These are phyloP conservation scores for Gandaritis pyraliata DNA, from an alignment of 2,888 invertebrate species.

Conservation along the genomic window DNA sequence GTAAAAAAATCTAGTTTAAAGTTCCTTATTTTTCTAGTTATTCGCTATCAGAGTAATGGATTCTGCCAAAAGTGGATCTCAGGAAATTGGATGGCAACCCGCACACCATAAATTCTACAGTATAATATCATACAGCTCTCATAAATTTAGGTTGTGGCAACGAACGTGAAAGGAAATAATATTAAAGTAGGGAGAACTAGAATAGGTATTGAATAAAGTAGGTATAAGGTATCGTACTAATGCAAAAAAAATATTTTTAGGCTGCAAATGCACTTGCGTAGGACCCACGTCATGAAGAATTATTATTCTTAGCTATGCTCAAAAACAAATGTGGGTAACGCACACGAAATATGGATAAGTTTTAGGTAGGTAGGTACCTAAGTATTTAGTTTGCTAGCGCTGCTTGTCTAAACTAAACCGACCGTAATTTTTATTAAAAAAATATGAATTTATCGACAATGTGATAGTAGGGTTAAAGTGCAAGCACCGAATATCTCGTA, in stretches of 20 bases:
- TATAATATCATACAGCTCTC: conserved; percentile 3
- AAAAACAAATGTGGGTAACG: too few species aligned
- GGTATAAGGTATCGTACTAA: too few species aligned
- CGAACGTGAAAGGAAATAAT: background rate
- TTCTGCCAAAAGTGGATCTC: conserved; percentile 10
- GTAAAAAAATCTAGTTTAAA: too few species aligned
- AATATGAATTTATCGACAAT: conserved; percentile 13
- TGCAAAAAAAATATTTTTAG: too few species aligned
- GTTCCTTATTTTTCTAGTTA: background rate
- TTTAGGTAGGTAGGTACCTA: too few species aligned
- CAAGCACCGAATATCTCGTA: conserved; percentile 33
- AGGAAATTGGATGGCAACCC: conserved; percentile 14
- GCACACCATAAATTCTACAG: conserved; percentile 7
- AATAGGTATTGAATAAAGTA: background rate
- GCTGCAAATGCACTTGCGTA: too few species aligned
- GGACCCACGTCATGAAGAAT: too few species aligned
- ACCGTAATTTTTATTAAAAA: background rate
- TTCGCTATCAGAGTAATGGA: background rate
- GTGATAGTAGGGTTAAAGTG: conserved; percentile 31
- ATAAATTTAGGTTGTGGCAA: conserved; percentile 6
- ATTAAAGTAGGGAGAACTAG: background rate
- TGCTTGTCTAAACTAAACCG: background rate
- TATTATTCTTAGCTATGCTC: too few species aligned
- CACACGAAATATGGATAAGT: too few species aligned
- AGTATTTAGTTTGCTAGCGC: too few species aligned